A percentile compares a stretch with the other conserved stretches of the same genome.
Evolutionary conservation across 2,888 invertebrate species (phyloP).

Genomic region (Osmoderma eremita): DNA sequence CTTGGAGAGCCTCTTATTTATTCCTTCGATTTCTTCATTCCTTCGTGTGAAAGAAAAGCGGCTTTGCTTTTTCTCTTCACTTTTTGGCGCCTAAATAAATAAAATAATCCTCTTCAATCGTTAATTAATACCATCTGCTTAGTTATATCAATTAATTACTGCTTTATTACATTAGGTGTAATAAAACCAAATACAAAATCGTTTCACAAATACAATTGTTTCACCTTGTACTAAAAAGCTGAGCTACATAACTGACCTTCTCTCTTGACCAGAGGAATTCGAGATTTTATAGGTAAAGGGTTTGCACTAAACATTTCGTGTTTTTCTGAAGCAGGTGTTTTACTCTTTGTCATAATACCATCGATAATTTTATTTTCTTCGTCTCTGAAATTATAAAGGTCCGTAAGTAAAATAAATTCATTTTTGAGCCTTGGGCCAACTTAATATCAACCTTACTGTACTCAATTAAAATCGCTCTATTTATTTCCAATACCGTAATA

Average conservation of each 20-base stretch:
- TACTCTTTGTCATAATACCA: conserved; percentile 62
- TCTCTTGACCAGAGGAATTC: conserved; percentile 78
- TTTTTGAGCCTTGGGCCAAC: conserved; percentile 6
- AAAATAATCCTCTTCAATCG: too few relatives aligned
- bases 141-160: too few relatives aligned
- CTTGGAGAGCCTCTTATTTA: conserved; percentile 59
- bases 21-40: conserved; percentile 63
- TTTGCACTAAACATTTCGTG: conserved; percentile 69
- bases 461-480: too few relatives aligned
- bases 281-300: conserved; percentile 76
- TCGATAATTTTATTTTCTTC: conserved; percentile 71
- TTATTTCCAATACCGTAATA: too few relatives aligned
- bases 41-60: conserved; percentile 69
- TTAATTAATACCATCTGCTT: too few relatives aligned
- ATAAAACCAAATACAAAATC: too few relatives aligned
- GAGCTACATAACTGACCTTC: conserved; percentile 66
- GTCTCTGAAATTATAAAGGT: conserved; percentile 65
- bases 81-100: conserved; percentile 67
- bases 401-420: conserved; percentile 36
- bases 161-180: too few relatives aligned
- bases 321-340: conserved; percentile 62
- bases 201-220: too few relatives aligned
- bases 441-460: too few relatives aligned
- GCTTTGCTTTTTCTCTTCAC: conserved; percentile 72
- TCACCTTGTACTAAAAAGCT: too few relatives aligned